These are phyloP conservation scores for Trichomycterus rosablanca DNA, from an alignment of 2,113 vertebrate genomes.

Conservation along the genomic window DNA sequence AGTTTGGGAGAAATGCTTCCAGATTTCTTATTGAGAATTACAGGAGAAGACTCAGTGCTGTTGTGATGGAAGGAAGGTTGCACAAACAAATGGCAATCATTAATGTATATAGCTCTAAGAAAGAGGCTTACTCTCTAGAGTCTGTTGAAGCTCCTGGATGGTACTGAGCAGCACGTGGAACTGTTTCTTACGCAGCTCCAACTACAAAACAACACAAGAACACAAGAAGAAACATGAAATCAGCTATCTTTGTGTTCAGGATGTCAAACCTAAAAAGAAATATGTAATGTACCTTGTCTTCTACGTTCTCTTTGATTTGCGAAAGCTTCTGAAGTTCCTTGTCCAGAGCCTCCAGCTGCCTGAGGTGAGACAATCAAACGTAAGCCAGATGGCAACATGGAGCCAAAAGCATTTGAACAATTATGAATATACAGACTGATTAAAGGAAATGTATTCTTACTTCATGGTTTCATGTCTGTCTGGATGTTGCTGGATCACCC, in stretches of 20 bases:
- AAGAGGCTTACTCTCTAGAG: constrained; percentile 91
- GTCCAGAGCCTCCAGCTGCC: constrained; percentile 89
- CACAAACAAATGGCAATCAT: no score
- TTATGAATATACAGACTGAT: neutral
- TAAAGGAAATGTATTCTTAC: constrained; percentile 63
- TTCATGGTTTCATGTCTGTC: constrained; percentile 93
- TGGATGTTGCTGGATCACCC: constrained; percentile 95
- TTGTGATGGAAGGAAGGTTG: no score
- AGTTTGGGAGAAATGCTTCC: no score
- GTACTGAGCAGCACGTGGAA: constrained; percentile 96
- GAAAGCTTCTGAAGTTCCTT: constrained; percentile 95
- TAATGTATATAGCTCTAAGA: no score
- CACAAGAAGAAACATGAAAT: neutral
- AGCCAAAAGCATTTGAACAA: neutral
- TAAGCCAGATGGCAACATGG: neutral
- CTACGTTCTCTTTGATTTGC: constrained; percentile 92
- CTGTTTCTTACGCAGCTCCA: constrained; percentile 95
- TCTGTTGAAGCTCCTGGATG: constrained; percentile 97
- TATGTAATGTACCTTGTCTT: constrained; percentile 82
- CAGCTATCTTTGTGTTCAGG: neutral
- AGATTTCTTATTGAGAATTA: no score
- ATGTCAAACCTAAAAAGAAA: no score
- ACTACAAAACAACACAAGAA: constrained; percentile 61
- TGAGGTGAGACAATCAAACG: constrained; percentile 45
- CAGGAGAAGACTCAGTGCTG: no score